Conservation (phyloP, 1,140 invertebrate species). For the Dinoponera quadriceps region DNA sequence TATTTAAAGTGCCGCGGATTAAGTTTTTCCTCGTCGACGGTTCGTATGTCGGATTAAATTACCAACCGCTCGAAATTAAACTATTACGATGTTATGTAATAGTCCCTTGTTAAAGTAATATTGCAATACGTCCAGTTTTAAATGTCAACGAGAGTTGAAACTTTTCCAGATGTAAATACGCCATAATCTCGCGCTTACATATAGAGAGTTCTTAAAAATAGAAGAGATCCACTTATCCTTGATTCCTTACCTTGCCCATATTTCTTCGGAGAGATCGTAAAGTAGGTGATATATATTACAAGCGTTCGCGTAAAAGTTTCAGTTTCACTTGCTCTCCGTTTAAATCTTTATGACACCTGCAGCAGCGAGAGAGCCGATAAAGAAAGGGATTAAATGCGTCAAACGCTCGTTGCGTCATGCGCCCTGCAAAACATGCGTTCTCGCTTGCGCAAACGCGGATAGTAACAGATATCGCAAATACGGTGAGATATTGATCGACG, state of each 20-base stretch:
- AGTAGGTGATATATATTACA: neutral
- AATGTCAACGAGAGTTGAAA: neutral
- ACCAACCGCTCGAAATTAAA: neutral
- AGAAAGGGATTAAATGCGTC: slow-evolving; percentile 21
- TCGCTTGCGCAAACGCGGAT: neutral
- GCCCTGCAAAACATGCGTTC: neutral
- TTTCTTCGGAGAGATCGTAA: neutral
- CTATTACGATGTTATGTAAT: too few relatives aligned
- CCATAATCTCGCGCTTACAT: neutral
- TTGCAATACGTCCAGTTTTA: neutral
- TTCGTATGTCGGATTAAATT: neutral
- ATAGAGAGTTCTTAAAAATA: slow-evolving; percentile 8
- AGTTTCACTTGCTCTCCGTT: neutral
- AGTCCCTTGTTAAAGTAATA: neutral
- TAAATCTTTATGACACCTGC: too few relatives aligned
- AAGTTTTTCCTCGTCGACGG: neutral
- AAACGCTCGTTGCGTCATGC: neutral
- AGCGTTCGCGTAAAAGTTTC: neutral
- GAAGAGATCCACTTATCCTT: neutral
- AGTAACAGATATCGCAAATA: neutral
- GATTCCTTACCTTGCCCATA: neutral
- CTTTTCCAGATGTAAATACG: neutral
- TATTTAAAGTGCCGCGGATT: neutral
- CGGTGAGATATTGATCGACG: slow-evolving; percentile 24
- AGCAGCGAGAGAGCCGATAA: neutral